Conservation (phyloP, 2,888 invertebrate species). For the Tineola bisselliella region DNA sequence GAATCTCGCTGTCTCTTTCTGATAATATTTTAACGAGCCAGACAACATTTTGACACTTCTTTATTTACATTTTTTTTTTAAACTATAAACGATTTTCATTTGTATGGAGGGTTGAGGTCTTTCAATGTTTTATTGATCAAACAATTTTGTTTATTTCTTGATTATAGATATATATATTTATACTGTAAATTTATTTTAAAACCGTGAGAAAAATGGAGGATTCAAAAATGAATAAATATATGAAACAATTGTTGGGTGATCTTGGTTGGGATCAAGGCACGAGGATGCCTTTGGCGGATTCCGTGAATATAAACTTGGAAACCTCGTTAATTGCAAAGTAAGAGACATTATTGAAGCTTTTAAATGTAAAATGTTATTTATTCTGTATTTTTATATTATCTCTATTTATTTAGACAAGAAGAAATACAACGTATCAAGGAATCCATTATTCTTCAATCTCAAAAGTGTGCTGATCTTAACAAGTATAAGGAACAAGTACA, state of each 20-base stretch:
- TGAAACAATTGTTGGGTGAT: constrained; percentile 72
- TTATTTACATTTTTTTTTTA: neutral
- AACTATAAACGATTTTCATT: neutral
- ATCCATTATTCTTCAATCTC: constrained; percentile 38
- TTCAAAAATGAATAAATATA: constrained; percentile 20
- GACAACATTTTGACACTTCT: neutral
- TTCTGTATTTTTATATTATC: neutral
- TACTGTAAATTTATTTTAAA: neutral
- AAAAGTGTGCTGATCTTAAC: constrained; percentile 49
- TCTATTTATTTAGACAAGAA: constrained; percentile 40
- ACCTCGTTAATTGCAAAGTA: constrained; percentile 45
- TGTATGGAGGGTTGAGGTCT: too few relatives aligned
- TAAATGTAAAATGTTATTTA: too few relatives aligned
- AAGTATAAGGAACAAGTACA: constrained; percentile 52
- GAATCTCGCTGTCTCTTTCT: neutral
- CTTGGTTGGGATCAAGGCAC: constrained; percentile 82
- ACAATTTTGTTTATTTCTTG: neutral
- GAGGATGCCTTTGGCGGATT: constrained; percentile 81
- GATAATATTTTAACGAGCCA: neutral
- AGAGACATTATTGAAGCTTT: neutral
- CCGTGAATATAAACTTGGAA: constrained; percentile 70
- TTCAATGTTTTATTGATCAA: neutral
- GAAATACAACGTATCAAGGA: constrained; percentile 54
- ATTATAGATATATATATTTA: neutral
- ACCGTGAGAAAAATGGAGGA: neutral